phyloP scores from a whole-genome alignment of 2,888 invertebrate genomes.

The Lasiommata megera region DNA sequence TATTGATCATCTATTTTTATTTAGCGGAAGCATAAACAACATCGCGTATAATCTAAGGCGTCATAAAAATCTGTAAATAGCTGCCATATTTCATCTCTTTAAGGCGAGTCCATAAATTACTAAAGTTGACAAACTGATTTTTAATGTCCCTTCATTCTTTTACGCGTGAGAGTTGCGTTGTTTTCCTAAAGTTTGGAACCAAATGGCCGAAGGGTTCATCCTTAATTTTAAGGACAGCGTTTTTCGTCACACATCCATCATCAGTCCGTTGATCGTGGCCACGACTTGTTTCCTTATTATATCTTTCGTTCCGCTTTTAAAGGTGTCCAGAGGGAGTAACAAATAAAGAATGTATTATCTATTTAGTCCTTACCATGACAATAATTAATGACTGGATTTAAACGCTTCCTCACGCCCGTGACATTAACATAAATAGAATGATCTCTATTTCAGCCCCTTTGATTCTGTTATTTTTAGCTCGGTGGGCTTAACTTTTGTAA shows the following conservation, averaged over 20 bases:
- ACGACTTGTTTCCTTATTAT: conserved; percentile 69
- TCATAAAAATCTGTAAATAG: conserved; percentile 63
- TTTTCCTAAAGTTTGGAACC: conserved; percentile 64
- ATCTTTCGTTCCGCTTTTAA: conserved; percentile 69
- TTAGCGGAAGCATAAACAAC: conserved; percentile 60
- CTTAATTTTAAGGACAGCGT: conserved; percentile 69
- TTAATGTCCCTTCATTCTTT: conserved; percentile 63
- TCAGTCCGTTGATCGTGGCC: conserved; percentile 66
- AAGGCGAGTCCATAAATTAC: conserved; percentile 64
- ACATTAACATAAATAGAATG: conserved; percentile 81
- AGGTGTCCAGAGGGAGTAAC: conserved; percentile 62
- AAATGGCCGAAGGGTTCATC: conserved; percentile 60
- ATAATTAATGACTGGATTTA: conserved; percentile 81
- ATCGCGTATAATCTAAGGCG: conserved; percentile 48
- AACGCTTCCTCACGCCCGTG: conserved; percentile 82
- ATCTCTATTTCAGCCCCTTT: conserved; percentile 76
- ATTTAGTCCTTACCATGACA: conserved; percentile 79
- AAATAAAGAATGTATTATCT: conserved; percentile 78
- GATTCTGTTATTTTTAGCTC: conserved; percentile 78
- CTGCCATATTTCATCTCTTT: conserved; percentile 55
- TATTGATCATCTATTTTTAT: conserved; percentile 40
- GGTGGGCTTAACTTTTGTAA: conserved; percentile 65
- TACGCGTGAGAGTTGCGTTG: conserved; percentile 63
- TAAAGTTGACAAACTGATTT: conserved; percentile 75
- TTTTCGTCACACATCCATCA: conserved; percentile 66